Conservation (phyloP, 2,113 vertebrate species). For the Brachyhypopomus occidentalis region DNA sequence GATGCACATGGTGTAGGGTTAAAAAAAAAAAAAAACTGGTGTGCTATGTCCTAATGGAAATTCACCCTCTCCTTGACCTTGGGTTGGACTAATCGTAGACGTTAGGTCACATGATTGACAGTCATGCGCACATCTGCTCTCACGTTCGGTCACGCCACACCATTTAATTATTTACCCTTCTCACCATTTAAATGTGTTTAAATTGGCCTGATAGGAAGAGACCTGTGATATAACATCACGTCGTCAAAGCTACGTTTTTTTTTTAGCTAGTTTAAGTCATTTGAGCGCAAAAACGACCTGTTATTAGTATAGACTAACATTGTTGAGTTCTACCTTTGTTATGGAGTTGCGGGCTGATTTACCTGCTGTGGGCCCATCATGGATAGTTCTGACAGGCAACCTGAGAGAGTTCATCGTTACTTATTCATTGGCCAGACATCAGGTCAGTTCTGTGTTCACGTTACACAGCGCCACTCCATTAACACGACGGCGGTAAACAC, state of each 20-base stretch:
- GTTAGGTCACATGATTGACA: conserved; percentile 40
- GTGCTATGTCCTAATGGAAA: conserved; percentile 32
- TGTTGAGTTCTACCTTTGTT: neutral
- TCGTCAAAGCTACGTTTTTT: neutral
- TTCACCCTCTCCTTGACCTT: conserved; percentile 20
- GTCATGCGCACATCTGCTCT: conserved; percentile 31
- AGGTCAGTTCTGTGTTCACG: conserved; percentile 49
- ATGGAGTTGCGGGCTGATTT: neutral
- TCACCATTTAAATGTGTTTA: conserved; percentile 2
- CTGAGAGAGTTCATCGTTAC: conserved; percentile 47
- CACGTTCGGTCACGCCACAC: conserved; percentile 15
- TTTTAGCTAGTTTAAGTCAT: neutral
- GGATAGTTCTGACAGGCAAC: conserved; percentile 38
- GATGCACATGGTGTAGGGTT: neutral
- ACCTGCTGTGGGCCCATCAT: neutral
- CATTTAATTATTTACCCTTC: conserved; percentile 41
- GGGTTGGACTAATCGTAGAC: conserved; percentile 14
- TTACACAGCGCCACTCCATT: conserved; percentile 45
- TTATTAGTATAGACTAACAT: neutral
- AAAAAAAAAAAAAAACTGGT: neutral
- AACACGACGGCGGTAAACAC: conserved; percentile 37
- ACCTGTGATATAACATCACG: neutral
- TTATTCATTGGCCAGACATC: conserved; percentile 57
- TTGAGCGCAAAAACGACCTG: neutral
- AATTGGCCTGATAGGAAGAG: neutral